These are phyloP conservation scores for Invenusta paracnida DNA, from an alignment of 2,888 invertebrate genomes.

Conservation along the genomic window DNA sequence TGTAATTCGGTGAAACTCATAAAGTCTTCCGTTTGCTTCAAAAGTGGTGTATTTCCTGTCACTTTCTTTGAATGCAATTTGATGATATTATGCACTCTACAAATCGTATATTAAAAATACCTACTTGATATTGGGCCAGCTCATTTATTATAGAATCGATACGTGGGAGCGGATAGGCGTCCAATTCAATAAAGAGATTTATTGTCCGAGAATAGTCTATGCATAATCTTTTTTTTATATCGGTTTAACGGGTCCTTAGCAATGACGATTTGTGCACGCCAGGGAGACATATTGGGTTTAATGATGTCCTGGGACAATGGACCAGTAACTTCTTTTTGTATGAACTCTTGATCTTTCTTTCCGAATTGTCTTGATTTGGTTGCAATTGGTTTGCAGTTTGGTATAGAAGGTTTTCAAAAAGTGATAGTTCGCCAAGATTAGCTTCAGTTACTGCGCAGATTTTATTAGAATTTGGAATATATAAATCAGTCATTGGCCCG, in stretches of 20 bases:
- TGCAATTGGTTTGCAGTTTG: not conserved
- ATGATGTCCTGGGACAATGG: slow-evolving; percentile 2
- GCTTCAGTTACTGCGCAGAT: not conserved
- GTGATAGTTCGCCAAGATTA: not conserved
- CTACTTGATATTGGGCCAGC: not conserved
- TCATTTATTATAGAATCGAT: slow-evolving; percentile 13
- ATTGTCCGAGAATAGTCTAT: slow-evolving; percentile 15
- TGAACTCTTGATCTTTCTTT: not conserved
- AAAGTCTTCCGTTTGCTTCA: slow-evolving; percentile 27
- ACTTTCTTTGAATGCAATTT: not conserved
- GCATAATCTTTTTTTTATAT: not conserved
- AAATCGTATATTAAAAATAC: slow-evolving; percentile 23
- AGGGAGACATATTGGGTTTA: slow-evolving; percentile 21
- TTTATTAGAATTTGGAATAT: not conserved
- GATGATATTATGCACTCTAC: not conserved
- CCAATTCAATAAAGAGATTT: slow-evolving; percentile 15
- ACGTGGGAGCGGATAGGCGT: slow-evolving; percentile 33
- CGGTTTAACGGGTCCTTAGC: not conserved
- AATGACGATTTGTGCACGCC: slow-evolving; percentile 29
- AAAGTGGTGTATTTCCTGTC: not conserved
- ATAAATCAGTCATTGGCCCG: not conserved
- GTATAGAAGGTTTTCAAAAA: slow-evolving; percentile 15
- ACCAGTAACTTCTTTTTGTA: not conserved
- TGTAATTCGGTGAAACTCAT: not conserved
- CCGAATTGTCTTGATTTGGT: slow-evolving; percentile 10